A percentile compares a stretch with the other conserved stretches of the same genome.
Evolutionary conservation across 2,113 vertebrate species (phyloP).

Genomic region (Nestor notabilis): DNA sequence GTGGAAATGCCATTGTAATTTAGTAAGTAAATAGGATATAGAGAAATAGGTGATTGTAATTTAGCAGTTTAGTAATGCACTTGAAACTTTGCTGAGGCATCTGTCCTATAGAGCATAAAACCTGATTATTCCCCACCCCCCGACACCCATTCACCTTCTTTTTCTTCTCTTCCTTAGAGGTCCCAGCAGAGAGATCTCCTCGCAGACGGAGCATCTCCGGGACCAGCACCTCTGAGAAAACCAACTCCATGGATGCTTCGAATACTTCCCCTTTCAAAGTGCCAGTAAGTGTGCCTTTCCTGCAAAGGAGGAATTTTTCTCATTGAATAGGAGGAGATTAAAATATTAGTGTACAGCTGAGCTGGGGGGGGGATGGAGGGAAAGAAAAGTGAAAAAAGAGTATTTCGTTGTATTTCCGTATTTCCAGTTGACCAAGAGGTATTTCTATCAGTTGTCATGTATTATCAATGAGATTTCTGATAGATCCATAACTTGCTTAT

Average conservation of each 20-base stretch:
- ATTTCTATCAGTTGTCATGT: neutral
- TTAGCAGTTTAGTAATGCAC: neutral
- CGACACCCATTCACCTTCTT: slow-evolving; percentile 18
- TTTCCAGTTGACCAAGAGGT: neutral
- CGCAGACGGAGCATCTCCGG: slow-evolving; percentile 96
- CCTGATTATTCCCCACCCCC: neutral
- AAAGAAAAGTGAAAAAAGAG: too few species aligned
- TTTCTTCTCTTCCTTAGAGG: slow-evolving; percentile 76
- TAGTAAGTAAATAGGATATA: neutral
- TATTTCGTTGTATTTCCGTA: neutral
- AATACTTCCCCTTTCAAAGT: slow-evolving; percentile 96
- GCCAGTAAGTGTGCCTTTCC: slow-evolving; percentile 81
- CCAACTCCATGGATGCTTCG: slow-evolving; percentile 81
- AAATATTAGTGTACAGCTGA: neutral
- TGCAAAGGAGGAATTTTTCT: neutral
- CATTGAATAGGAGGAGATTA: neutral
- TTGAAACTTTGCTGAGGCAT: neutral
- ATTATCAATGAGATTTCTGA: neutral
- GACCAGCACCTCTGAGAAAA: slow-evolving; percentile 89
- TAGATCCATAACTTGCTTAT: neutral
- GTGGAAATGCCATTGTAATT: neutral
- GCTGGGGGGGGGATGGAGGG: neutral
- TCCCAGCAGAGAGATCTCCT: slow-evolving; percentile 90
- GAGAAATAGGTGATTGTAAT: neutral
- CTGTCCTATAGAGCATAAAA: neutral